Evolutionary conservation across 2,113 vertebrate species (phyloP).

Genomic region (Eretmodus cyanostictus): DNA sequence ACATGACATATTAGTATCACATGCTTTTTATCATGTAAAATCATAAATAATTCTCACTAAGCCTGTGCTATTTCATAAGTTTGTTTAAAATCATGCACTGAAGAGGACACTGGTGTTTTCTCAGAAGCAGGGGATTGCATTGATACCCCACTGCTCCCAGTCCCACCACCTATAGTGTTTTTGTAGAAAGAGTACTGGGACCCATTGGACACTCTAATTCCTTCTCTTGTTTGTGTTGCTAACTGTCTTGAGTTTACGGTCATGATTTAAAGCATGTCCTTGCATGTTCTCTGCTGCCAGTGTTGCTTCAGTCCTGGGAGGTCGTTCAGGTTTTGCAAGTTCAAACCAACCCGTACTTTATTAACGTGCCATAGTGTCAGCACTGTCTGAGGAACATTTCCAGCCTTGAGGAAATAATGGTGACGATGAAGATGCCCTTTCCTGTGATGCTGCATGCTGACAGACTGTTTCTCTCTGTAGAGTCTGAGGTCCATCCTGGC

Average conservation of each 20-base stretch:
- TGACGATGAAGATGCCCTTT: accelerated
- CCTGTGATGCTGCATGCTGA: not conserved
- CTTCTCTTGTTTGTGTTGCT: not conserved
- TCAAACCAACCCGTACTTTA: not conserved
- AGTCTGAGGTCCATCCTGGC: slow-evolving; percentile 82
- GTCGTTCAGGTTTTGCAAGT: not conserved
- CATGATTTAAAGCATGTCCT: not conserved
- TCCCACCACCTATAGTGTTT: not conserved
- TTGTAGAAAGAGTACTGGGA: not conserved
- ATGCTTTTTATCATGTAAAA: not conserved
- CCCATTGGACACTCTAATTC: accelerated
- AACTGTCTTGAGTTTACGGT: not conserved
- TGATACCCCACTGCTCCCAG: accelerated
- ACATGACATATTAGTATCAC: accelerated
- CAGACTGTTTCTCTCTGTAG: slow-evolving; percentile 60
- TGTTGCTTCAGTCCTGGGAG: not conserved
- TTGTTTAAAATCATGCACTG: not conserved
- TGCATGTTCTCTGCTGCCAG: not conserved
- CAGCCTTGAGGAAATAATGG: not conserved
- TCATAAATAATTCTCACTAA: not conserved
- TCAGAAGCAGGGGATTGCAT: not conserved
- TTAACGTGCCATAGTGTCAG: not conserved
- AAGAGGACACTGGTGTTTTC: not conserved
- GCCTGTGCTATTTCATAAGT: accelerated
- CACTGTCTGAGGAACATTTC: not conserved